These are phyloP conservation scores for Thamnaconus septentrionalis DNA, from an alignment of 2,113 vertebrate genomes.

Conservation along the genomic window DNA sequence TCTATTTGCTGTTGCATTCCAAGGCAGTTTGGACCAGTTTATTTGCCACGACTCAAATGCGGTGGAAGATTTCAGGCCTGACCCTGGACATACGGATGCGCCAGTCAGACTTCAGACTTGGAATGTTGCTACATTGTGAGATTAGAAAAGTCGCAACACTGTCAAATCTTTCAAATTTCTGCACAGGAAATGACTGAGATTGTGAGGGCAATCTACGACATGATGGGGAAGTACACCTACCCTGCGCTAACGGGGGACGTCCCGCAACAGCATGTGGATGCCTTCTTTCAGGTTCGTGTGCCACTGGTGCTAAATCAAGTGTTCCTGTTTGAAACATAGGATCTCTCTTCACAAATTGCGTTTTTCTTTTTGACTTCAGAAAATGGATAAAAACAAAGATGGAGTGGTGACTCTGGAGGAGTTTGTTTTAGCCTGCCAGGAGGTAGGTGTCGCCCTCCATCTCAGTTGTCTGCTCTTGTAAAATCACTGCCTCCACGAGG, in stretches of 20 bases:
- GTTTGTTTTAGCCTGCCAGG: slow-evolving; percentile 93
- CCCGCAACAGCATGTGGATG: slow-evolving; percentile 91
- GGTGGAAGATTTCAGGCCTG: too few species aligned
- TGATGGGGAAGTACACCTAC: slow-evolving; percentile 98
- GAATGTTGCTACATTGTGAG: too few species aligned
- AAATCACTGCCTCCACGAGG: too few species aligned
- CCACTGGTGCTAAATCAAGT: neutral
- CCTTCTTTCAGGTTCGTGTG: slow-evolving; percentile 90
- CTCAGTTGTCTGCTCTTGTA: too few species aligned
- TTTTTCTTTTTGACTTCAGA: slow-evolving; percentile 76
- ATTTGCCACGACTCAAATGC: too few species aligned
- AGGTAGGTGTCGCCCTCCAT: slow-evolving; percentile 78
- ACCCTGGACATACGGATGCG: too few species aligned
- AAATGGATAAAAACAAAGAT: slow-evolving; percentile 99
- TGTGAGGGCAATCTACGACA: slow-evolving; percentile 96
- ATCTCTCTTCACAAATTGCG: neutral
- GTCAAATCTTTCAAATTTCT: too few species aligned
- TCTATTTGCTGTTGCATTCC: neutral
- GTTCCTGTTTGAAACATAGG: neutral
- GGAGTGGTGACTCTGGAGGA: slow-evolving; percentile 96
- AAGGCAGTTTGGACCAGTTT: too few species aligned
- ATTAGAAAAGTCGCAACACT: too few species aligned
- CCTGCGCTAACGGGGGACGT: slow-evolving; percentile 93
- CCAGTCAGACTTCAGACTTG: too few species aligned
- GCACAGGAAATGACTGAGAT: slow-evolving; percentile 96